phyloP scores from a whole-genome alignment of 2,888 invertebrate genomes.

The Drosophila barbarae region DNA sequence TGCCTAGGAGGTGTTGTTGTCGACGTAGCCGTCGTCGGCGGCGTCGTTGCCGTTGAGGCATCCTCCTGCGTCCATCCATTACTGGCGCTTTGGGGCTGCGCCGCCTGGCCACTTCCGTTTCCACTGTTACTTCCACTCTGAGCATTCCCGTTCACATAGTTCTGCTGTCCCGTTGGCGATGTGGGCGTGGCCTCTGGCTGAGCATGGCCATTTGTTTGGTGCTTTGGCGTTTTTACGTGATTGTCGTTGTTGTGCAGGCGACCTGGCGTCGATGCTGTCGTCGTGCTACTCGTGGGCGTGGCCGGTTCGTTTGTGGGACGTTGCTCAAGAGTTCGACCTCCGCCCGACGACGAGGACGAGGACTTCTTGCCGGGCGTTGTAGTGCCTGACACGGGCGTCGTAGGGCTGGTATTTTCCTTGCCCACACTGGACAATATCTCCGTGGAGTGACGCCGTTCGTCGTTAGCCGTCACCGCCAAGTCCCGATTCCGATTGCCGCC shows the following conservation, averaged over 20 bases:
- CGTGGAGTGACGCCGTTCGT: constrained; percentile 78
- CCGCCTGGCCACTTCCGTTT: constrained; percentile 51
- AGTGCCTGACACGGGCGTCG: constrained; percentile 37
- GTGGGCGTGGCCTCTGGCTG: constrained; percentile 50
- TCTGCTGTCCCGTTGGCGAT: constrained; percentile 68
- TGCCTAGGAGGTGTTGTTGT: constrained; percentile 56
- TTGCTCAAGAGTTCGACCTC: constrained; percentile 51
- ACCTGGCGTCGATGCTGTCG: constrained; percentile 47
- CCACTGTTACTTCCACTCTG: constrained; percentile 38
- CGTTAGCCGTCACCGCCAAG: constrained; percentile 50
- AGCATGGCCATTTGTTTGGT: constrained; percentile 52
- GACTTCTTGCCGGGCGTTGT: constrained; percentile 60
- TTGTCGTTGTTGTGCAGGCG: constrained; percentile 60
- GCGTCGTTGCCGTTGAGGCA: constrained; percentile 40
- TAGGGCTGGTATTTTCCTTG: constrained; percentile 76
- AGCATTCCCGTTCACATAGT: constrained; percentile 68
- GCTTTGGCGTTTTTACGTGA: constrained; percentile 74
- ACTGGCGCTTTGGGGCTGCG: constrained; percentile 61
- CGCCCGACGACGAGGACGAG: constrained; percentile 20
- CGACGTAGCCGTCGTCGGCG: constrained; percentile 22
- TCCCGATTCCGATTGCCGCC: constrained; percentile 53
- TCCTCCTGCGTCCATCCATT: constrained; percentile 63
- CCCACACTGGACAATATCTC: constrained; percentile 76
- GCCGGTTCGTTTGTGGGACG: constrained; percentile 45
- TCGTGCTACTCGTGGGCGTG: constrained; percentile 39